These are phyloP conservation scores for Gymnodraco acuticeps DNA, from an alignment of 2,797 vertebrate genomes.

Conservation along the genomic window DNA sequence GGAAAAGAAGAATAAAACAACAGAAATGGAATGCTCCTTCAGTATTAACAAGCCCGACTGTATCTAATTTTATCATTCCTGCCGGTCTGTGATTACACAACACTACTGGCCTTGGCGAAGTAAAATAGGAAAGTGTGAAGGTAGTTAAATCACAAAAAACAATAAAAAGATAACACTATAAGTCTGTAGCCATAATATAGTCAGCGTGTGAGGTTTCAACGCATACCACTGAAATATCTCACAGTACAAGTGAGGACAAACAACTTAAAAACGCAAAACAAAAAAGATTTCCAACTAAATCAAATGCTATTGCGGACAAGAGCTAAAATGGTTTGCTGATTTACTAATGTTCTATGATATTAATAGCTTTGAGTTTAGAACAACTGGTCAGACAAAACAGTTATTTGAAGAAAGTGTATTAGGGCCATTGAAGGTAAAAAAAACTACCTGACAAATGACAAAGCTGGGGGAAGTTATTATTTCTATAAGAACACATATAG, in stretches of 20 bases:
- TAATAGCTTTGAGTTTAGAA: not conserved
- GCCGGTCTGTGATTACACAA: slow-evolving; percentile 7
- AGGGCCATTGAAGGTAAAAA: not conserved
- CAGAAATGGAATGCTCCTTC: not conserved
- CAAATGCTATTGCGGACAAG: not conserved
- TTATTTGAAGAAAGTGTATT: not conserved
- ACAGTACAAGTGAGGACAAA: not conserved
- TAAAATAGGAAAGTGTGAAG: not conserved
- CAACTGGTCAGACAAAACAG: not conserved
- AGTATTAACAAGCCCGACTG: not conserved
- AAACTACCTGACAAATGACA: too few species aligned
- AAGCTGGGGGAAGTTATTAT: too few species aligned
- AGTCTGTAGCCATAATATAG: slow-evolving; percentile 12
- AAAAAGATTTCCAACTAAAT: not conserved
- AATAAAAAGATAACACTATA: slow-evolving; percentile 7
- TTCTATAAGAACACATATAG: too few species aligned
- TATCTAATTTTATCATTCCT: slow-evolving; percentile 26
- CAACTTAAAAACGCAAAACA: too few species aligned
- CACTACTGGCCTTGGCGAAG: not conserved
- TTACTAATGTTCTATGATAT: not conserved
- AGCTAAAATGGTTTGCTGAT: not conserved
- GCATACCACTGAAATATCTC: not conserved
- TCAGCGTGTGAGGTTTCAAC: slow-evolving; percentile 9
- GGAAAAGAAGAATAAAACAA: slow-evolving; percentile 9
- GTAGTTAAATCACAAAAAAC: slow-evolving; percentile 7